Base-by-base conservation (phyloP, 2,797 vertebrate genomes). In the Gymnoscopelus braueri region DNA sequence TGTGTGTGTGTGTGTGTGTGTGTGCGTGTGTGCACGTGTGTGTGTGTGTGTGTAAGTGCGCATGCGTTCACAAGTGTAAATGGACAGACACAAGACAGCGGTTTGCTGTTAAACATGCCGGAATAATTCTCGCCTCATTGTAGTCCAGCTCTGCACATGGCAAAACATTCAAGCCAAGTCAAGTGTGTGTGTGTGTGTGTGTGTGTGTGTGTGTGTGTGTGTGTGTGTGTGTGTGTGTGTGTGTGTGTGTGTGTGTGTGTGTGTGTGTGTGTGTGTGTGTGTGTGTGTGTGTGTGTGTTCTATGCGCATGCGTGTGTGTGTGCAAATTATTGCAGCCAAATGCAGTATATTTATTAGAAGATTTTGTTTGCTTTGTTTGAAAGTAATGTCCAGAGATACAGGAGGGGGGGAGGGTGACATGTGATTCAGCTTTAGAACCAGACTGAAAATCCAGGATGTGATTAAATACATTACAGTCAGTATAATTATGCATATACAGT, bases 81-180 rank as follows among this genome's bases (percentile, higher is more conserved):
- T 39, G 72, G 53, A 72, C 77, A 72, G 69, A 65, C 76, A 65
- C 76, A 75, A 61, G 60, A 67, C 62, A 72, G 65, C 65, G 14
- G 59, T 32, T 69, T 65, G 69, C 60, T 84, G 75, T 83, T 72
- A 78, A 70, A 77, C 63, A 67, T 55, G 59, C 39, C 14, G 44
- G 51, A 72, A 50, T 32, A 61, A 65, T 63, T 77, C 58, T 72
- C 39, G 29, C 61, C 74, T 76, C 47, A 32, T 69, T 80, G 56
- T 70, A 5, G 19, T 73, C 55, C 65, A 1, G 26, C 71, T 71
- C 32, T 44, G 59, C 71, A 71, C 63, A 64, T 69, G 74, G 78
- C 77, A 50, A 75, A 77, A 68, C 64, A 72, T 68, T 71, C 32
- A 23, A 7, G 19, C 53, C 39, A 10, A 39, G n/a, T 44, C 39